Evolutionary conservation across 64 coral and sea anemone genomes (phyloP), one percentile per base, ranked within the genome.

Genomic region (Pocillopora verrucosa): DNA sequence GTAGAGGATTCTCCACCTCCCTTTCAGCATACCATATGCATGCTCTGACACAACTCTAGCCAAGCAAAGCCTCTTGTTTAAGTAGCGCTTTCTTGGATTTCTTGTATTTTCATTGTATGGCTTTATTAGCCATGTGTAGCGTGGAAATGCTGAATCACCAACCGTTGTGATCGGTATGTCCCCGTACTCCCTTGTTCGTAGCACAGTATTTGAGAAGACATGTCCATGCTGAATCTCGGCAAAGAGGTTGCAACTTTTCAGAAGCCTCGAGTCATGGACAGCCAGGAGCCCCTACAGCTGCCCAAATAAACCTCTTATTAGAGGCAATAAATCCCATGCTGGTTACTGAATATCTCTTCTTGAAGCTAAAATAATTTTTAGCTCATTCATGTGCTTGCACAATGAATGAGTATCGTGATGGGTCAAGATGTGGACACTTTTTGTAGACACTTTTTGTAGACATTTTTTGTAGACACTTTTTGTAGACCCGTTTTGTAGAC

Each of bases 31-130:
- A 24, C 87, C 90, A 92, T 89, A 96, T 3, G 90, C 87, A 96
- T 96, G 94, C 76, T 96, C 94, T 38, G 94, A 92, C 2, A 92
- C 90, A 68, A 96, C 90, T 82, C 94, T 82, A 26, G 90, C 94
- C 30, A 82, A 45, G 61, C 90, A 87, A 75, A 92, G 59, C 72
- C 79, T 89, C 56, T 87, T 92, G 59, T 96, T 96, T 75, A 90
- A 96, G 60, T 96, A 80, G 11, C 65, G 58, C 73, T 96, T 51
- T 61, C 34, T 88, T 62, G 58, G 73, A 16, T 94, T 56, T 87
- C 64, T 94, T 87, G 83, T 94, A 51, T 7, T 90, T 63, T 94
- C 88, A 74, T 10, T 36, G 87, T 76, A 90, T 5, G 83, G 81
- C 61, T 94, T 95, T 9, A 95, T 24, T 16, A 95, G 58, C 89